Conservation (phyloP, 2,797 vertebrate species). For the Lacerta agilis region DNA sequence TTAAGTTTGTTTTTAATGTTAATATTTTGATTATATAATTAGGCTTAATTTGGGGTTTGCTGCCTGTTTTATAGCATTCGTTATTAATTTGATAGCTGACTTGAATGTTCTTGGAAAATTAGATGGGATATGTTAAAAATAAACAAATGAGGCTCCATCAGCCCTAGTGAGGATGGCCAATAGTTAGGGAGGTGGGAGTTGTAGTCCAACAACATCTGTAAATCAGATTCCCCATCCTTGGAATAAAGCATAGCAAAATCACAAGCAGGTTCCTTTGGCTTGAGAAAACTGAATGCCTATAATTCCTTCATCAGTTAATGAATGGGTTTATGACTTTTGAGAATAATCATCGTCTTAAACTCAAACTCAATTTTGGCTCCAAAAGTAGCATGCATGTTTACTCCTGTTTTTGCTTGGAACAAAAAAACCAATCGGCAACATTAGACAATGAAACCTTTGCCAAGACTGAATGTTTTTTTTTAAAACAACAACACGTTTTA, state of each 20-base stretch:
- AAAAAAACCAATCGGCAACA: slow-evolving; percentile 65
- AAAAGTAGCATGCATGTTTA: slow-evolving; percentile 24
- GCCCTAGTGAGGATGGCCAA: neutral
- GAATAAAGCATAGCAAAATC: neutral
- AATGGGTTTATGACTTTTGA: slow-evolving; percentile 50
- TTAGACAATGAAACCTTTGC: slow-evolving; percentile 52
- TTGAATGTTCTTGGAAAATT: neutral
- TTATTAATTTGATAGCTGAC: neutral
- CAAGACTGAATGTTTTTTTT: slow-evolving; percentile 40
- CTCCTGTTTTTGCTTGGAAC: slow-evolving; percentile 50
- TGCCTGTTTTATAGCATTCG: neutral
- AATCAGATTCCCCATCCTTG: neutral
- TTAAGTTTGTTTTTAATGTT: no score
- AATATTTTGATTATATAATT: no score
- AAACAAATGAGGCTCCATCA: neutral
- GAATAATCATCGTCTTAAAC: slow-evolving; percentile 59
- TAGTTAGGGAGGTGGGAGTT: neutral
- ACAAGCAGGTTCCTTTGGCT: slow-evolving; percentile 27
- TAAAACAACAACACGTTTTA: neutral
- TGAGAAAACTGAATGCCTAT: slow-evolving; percentile 41
- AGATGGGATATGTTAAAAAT: neutral
- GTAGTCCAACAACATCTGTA: neutral
- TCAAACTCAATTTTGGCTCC: slow-evolving; percentile 49
- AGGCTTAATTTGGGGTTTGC: neutral
- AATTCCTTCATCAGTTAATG: slow-evolving; percentile 40